Conservation (phyloP, 1,140 invertebrate species). For the Paraescarpia echinospica region DNA sequence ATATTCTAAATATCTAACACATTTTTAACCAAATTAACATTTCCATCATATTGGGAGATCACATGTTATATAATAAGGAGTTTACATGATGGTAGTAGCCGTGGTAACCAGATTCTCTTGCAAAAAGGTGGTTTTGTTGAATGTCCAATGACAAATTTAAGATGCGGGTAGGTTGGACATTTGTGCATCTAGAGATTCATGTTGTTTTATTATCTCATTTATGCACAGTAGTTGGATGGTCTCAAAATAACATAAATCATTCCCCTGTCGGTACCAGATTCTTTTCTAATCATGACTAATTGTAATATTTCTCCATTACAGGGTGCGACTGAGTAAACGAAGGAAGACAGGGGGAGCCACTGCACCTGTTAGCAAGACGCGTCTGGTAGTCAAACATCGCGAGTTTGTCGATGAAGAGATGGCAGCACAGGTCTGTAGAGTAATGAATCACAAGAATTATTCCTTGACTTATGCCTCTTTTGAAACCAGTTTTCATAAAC, state of each 20-base stretch:
- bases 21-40: neutral
- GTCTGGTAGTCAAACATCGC: slow-evolving; percentile 86
- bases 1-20: slow-evolving; percentile 6
- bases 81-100: no score
- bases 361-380: slow-evolving; percentile 68
- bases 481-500: no score
- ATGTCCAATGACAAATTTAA: no score
- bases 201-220: slow-evolving; percentile 1
- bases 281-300: neutral
- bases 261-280: neutral
- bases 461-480: no score
- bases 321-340: slow-evolving; percentile 88
- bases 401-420: slow-evolving; percentile 84
- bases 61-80: no score
- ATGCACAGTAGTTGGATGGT: neutral
- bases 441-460: neutral
- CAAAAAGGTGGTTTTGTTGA: no score
- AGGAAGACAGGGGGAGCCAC: slow-evolving; percentile 63
- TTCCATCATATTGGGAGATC: neutral
- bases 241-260: neutral
- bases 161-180: no score
- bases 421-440: slow-evolving; percentile 71
- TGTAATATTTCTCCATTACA: slow-evolving; percentile 38
- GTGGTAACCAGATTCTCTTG: no score
- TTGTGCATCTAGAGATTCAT: no score